phyloP scores from a whole-genome alignment of 2,888 invertebrate species.

The Rhagonycha lutea region DNA sequence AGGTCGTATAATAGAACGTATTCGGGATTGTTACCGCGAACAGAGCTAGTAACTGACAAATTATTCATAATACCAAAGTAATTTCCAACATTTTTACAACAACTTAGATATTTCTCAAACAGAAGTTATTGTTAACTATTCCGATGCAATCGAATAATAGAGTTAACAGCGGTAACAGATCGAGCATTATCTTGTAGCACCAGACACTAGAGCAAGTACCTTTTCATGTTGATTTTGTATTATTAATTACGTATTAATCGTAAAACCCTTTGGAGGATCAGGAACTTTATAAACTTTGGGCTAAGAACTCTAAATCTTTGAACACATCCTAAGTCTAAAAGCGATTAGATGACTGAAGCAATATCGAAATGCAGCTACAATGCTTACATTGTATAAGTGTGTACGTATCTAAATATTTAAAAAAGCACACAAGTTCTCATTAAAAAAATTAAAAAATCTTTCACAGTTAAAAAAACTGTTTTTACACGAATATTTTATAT shows the following conservation, averaged over 20 bases:
- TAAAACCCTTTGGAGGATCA: not conserved
- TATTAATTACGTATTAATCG: not conserved
- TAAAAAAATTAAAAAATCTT: not conserved
- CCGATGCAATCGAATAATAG: not conserved
- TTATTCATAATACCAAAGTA: too few relatives aligned
- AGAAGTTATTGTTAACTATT: too few relatives aligned
- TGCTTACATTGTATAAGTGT: not conserved
- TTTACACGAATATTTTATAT: not conserved
- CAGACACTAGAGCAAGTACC: not conserved
- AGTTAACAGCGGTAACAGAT: not conserved
- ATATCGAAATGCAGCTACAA: not conserved
- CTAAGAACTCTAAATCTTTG: not conserved
- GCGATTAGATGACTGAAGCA: not conserved
- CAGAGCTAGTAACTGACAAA: too few relatives aligned
- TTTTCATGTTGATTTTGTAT: not conserved
- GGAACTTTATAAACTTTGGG: not conserved
- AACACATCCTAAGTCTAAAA: not conserved
- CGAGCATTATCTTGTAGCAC: not conserved
- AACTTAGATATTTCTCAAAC: too few relatives aligned
- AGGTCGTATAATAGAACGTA: too few relatives aligned
- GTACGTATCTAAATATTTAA: too few relatives aligned
- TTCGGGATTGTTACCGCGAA: too few relatives aligned
- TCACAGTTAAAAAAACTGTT: not conserved
- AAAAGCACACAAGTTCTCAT: too few relatives aligned
- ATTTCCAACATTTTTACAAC: too few relatives aligned